Evolutionary conservation across 2,797 vertebrate species (phyloP).

Genomic region (Pangasius macronema): DNA sequence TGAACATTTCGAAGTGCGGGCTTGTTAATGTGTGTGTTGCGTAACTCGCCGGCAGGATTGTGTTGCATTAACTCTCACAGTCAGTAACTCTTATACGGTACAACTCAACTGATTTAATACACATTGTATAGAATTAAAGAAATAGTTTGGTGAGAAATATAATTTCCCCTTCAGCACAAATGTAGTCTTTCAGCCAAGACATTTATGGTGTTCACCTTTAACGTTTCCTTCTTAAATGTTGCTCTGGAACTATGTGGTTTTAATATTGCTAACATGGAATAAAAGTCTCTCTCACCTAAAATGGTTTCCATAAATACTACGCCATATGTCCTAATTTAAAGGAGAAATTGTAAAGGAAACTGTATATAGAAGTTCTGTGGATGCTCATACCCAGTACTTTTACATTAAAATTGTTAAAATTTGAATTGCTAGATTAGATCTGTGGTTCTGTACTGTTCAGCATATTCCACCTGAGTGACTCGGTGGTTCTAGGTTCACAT

Average conservation of each 20-base stretch:
- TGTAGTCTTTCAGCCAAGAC: neutral
- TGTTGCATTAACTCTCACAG: neutral
- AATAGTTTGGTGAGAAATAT: neutral
- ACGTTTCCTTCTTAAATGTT: neutral
- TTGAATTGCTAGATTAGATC: neutral
- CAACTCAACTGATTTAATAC: neutral
- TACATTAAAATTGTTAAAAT: neutral
- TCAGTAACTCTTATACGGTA: neutral
- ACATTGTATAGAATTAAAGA: neutral
- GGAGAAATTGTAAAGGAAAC: neutral
- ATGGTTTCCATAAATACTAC: neutral
- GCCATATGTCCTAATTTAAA: neutral
- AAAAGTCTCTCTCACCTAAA: neutral
- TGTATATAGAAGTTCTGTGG: too few relatives aligned
- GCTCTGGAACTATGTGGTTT: neutral
- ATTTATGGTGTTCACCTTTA: neutral
- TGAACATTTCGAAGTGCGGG: neutral
- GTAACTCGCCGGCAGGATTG: neutral
- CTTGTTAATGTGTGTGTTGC: conserved; percentile 1
- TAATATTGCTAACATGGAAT: neutral
- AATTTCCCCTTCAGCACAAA: neutral
- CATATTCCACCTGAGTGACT: too few relatives aligned
- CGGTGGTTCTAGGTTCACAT: neutral
- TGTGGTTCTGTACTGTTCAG: too few relatives aligned
- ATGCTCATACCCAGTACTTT: neutral